Base-by-base conservation (phyloP, 1,140 invertebrate species). In the Nasonia longicornis region DNA sequence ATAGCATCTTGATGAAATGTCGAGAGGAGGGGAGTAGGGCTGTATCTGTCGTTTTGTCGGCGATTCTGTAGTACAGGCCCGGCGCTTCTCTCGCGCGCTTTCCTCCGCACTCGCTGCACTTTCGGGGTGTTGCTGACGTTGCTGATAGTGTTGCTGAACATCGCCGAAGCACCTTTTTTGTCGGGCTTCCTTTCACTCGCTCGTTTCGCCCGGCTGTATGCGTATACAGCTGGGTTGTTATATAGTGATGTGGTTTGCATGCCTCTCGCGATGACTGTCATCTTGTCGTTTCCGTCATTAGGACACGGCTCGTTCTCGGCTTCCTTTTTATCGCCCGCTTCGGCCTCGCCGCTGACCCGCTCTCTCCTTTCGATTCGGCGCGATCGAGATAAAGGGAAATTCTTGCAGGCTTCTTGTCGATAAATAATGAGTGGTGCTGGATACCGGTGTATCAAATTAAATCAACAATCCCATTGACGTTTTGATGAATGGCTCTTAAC, bases 1-100 rank as follows among this genome's bases (percentile, higher is more conserved):
- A 89, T 89, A 89, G 84, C 85, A 89, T 89, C 89, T 89, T 89
- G 88, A 89, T 89, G 89, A 88, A 89, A 89, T 89, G 88, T 86
- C 87, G 85, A 85, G 83, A 58, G 58, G 31, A n/a, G 29, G 26
- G 42, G 35, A 10, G 29, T 31, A 85, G 85, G 85, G 88, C 86
- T 87, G 88, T 89, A 87, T 86, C 87, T 87, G 87, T 87, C 85
- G 88, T 86, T 88, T 88, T 87, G 88, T 89, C 87, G 87, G 85
- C 82, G 82, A 76, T 81, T 64, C 45, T 58, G 64, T 3, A 8
- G 20, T 71, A 77, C 8, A 77, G 80, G 58, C 52, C 76, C 64
- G 76, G 76, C 76, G 76, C 76, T 78, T 79, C 74, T 77, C 67
- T 76, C 73, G 29, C 77, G 76, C 70, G 66, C 78, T 78, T 69